Evolutionary conservation across 2,797 vertebrate species (phyloP), one percentile per base, ranked within the genome.

Genomic region (Syngnathus rostellatus): DNA sequence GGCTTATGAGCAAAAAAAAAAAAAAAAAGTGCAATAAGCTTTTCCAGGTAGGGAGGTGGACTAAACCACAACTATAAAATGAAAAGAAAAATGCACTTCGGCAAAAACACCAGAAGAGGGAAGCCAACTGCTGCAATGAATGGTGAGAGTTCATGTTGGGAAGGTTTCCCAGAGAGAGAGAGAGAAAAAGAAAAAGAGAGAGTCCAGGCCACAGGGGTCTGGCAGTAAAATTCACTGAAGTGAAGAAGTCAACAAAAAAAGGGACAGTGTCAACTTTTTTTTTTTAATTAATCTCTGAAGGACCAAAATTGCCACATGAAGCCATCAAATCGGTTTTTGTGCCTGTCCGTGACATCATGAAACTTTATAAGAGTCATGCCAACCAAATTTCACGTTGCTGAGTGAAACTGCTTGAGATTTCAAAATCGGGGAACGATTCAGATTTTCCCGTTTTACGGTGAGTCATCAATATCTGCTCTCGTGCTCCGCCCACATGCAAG

Each of bases 31-130:
- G 67, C 75, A 48, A 25, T 74, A 72, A 83, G 78, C 79, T 84
- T 84, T 84, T 75, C 73, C 54, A 73, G 66, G 72, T 76, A 73
- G 82, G 79, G 83, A 88, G 12, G 31, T 37, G 14, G 43, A 19
- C 1, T 9, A 19, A 37, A 8, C 5, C 10, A 10, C 1, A 37
- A 40, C 9, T 53, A 48, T 68, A 54, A 21, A 57, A 67, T 50
- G 14, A 16, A 6, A 17, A 37, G 50, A 41, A 31, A 65, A 63
- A 45, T 62, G 72, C 66, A 75, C 68, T 78, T 73, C 69, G 70
- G 37, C 65, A 55, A 46, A 14, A 53, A 66, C n/a, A 53, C 83
- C 81, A 89, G 82, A 72, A 85, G 81, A 75, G 81, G 85, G 77
- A 85, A 79, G 78, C 76, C 72, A 77, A 83, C 75, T 31, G 38